Evolutionary conservation across 2,888 invertebrate genomes (phyloP), one percentile per base, ranked within the genome.

Genomic region (Rotaria magnacalcarata): DNA sequence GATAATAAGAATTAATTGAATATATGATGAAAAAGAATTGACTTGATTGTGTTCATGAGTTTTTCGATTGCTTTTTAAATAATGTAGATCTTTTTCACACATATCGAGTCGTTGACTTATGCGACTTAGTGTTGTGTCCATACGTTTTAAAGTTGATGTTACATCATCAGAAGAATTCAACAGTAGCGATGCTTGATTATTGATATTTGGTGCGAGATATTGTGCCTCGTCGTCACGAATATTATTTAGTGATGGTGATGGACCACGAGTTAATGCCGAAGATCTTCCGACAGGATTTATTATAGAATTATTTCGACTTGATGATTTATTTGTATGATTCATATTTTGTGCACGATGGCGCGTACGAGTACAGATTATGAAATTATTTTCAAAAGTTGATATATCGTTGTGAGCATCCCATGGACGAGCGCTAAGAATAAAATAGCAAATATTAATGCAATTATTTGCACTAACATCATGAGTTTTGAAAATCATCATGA

Each of bases 401-500:
- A 95, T 91, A 90, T 97, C 96, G 88, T 95, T 95, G 86, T 94
- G 93, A 0, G 94, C 93, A 92, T 96, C 95, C 96, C 97, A 97
- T 0, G 96, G 95, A 75, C 96, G 92, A 86, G 94, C 92, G 88
- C 92, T 92, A 47, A 47, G 47, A 24, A n/a, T 47, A 43, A 75
- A 52, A 34, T 52, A 52, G 50, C 14, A 14, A 14, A 52, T 52
- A 88, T 8, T 88, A 10, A 47, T 24, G 8, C 16, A 34, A 27
- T 27, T 41, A 74, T 74, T 41, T 34, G 16, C 11, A 74, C 3
- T 5, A 43, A 19, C 5, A 24, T 75, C 52, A 52, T 52, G 16
- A 52, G 5, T 52, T 52, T 34, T 34, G 1, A 34, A 34, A 34
- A 34, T 34, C 34, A 34, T 34, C 34, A 34, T 34, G 2, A 34